Base-by-base conservation (phyloP, 1,140 invertebrate species). In the Pemphigus obesinymphae region DNA sequence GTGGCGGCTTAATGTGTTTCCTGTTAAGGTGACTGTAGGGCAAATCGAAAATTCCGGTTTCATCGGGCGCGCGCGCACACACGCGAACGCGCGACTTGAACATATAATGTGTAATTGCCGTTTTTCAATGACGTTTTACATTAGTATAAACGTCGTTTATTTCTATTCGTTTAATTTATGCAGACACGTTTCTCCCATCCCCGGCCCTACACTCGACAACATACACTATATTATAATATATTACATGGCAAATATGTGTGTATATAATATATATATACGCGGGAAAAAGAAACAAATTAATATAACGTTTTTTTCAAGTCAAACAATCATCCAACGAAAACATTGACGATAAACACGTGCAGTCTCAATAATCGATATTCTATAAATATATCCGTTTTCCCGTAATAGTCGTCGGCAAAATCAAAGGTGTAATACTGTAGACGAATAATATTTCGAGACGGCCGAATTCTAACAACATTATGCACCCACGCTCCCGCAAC, bases 21-120 rank as follows among this genome's bases (percentile, higher is more conserved):
- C 75, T 58, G 75, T 61, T 80, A 61, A 61, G 55, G 55, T 26
- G 53, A 80, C 50, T 78, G 55, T 43, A 15, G 76, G 76, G 53
- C 76, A 45, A 80, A 61, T 80, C 76, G 37, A 63, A 80, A 78
- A 61, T 80, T 63, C 75, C 50, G 75, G 75, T 78, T 80, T 61
- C 37, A 76, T 11, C 6, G 15, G 20, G 4, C 11, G 8, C 45
- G 37, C 43, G 20, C 31, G 7, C 29, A 75, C 29, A 50, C 26
- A 45, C 29, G 45, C 13, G 11, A 6, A 17, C 26, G n/a, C 40
- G 6, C 43, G 26, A 50, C 26, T 50, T 23, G 45, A 31, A 34
- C 10, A 13, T n/a, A n/a, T 75, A 53, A 34, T 53, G 20, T 75
- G 72, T 75, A 75, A 75, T 75, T 53, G 72, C 72, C 53, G 73